Conservation (phyloP, 2,113 vertebrate species). For the Eretmochelys imbricata region DNA sequence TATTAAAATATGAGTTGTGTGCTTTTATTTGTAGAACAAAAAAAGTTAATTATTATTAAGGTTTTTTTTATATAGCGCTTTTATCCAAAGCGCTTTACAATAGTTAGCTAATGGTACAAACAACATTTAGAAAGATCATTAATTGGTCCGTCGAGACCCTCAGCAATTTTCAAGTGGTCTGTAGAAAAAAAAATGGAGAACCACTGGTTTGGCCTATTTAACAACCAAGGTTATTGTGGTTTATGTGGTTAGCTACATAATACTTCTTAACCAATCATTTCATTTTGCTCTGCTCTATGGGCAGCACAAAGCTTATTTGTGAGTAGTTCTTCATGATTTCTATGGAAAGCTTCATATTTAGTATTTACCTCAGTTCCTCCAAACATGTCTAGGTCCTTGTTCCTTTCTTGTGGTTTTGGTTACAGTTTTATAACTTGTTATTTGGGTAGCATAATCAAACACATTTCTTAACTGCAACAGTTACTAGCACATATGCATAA, state of each 20-base stretch:
- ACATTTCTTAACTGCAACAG: background rate
- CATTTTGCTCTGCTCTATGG: background rate
- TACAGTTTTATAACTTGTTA: background rate
- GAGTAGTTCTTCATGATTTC: background rate
- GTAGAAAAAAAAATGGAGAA: no score
- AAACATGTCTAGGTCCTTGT: background rate
- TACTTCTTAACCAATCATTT: background rate
- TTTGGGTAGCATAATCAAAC: background rate
- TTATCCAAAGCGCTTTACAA: no score
- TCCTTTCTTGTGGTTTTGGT: background rate
- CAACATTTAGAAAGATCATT: no score
- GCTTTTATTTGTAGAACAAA: no score
- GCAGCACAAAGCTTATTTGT: background rate
- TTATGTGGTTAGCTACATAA: background rate
- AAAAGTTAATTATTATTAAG: no score
- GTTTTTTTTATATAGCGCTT: no score
- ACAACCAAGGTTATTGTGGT: background rate
- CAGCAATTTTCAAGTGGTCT: no score
- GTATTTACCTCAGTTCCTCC: background rate
- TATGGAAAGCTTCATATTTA: background rate
- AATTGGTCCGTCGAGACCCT: no score
- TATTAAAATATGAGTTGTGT: no score
- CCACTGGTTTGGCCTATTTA: background rate
- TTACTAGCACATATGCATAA: background rate
- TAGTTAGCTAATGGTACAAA: no score